A percentile compares a stretch with the other conserved stretches of the same genome.
Evolutionary conservation across 2,113 vertebrate genomes (phyloP).

Genomic region (Rallus limicola): DNA sequence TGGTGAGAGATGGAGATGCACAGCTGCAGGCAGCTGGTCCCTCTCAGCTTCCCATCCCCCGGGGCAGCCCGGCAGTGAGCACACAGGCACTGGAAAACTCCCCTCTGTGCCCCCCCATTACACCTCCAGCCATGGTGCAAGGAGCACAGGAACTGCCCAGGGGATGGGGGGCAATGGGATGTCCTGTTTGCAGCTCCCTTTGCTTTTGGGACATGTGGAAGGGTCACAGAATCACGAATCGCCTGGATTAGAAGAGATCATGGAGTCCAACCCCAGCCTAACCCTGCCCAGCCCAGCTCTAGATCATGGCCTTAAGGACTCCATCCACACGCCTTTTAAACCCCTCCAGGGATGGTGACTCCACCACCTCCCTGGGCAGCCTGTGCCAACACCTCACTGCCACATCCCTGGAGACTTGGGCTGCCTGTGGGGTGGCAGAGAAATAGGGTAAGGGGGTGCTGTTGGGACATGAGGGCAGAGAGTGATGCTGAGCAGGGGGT

Average conservation of each 20-base stretch:
- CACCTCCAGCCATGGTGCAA: accelerated
- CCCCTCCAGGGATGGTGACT: no score
- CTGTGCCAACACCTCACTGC: no score
- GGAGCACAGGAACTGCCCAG: background rate
- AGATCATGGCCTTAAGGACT: no score
- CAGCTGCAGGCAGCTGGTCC: background rate
- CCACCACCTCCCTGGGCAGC: no score
- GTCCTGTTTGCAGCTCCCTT: background rate
- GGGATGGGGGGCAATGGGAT: background rate
- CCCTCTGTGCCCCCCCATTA: no score
- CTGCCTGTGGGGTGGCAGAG: accelerated
- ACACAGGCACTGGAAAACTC: background rate
- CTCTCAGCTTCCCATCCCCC: background rate
- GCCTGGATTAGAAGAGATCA: no score
- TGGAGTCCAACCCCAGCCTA: no score
- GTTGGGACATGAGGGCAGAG: background rate
- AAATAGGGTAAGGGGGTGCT: background rate
- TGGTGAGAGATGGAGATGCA: background rate
- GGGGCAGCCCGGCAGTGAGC: background rate
- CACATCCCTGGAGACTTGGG: accelerated
- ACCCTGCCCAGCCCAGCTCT: no score
- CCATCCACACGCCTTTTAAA: no score
- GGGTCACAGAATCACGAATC: no score
- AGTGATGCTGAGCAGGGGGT: background rate
- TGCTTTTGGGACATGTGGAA: background rate